phyloP scores from a whole-genome alignment of 2,113 vertebrate genomes.

The Hippocampus mohnikei region DNA sequence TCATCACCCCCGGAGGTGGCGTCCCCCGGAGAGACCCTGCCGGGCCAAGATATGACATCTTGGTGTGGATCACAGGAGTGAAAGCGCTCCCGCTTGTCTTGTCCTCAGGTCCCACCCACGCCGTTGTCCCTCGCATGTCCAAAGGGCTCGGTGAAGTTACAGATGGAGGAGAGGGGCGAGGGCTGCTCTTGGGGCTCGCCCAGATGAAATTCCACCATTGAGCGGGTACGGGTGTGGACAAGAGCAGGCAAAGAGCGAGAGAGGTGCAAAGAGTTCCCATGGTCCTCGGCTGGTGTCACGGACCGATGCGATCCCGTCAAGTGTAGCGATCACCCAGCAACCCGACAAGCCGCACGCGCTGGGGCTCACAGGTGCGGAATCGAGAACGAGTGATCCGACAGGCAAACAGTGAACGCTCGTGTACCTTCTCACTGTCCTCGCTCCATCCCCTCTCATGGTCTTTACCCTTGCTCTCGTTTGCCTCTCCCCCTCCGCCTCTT shows the following conservation, averaged over 20 bases:
- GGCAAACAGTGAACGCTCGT: not conserved
- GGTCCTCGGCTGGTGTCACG: conserved; percentile 22
- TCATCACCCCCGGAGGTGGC: conserved; percentile 7
- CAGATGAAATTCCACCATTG: conserved; percentile 67
- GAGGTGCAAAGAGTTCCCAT: conserved; percentile 41
- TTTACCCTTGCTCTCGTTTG: conserved; percentile 36
- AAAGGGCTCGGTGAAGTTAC: conserved; percentile 7
- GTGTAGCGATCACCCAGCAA: not conserved
- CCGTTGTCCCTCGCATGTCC: conserved; percentile 2
- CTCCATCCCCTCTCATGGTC: conserved; percentile 15
- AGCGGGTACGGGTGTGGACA: conserved; percentile 33
- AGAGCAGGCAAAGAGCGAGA: conserved; percentile 41
- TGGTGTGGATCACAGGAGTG: conserved; percentile 8
- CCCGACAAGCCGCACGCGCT: conserved; percentile 13
- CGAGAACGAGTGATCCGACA: conserved; percentile 8
- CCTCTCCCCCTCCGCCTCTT: conserved; percentile 14
- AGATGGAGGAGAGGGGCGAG: conserved; percentile 15
- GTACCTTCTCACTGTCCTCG: conserved; percentile 3
- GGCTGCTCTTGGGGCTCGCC: conserved; percentile 25
- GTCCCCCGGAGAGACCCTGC: conserved; percentile 7
- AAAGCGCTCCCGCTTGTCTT: conserved; percentile 6
- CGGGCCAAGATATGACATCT: not conserved
- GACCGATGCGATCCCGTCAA: not conserved
- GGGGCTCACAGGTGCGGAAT: not conserved
- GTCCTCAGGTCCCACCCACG: conserved; percentile 3